A percentile compares a stretch with the other conserved stretches of the same genome.
These are phyloP conservation scores for Vollenhovia emeryi DNA, from an alignment of 1,140 invertebrate species.

Conservation along the genomic window DNA sequence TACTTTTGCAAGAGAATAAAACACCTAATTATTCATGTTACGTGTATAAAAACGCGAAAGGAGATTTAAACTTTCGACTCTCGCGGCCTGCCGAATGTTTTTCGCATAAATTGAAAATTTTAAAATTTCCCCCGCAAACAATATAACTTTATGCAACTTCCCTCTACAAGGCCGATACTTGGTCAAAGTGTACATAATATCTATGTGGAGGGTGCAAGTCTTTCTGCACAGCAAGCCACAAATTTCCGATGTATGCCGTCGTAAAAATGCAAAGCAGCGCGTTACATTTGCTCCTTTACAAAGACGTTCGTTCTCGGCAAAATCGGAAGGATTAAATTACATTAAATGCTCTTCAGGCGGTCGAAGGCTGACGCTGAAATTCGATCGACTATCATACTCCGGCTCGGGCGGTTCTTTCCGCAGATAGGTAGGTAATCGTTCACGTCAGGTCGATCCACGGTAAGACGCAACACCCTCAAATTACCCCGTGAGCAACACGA, in stretches of 20 bases:
- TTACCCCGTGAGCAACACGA: constrained; percentile 43
- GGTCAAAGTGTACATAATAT: constrained; percentile 4
- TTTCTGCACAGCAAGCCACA: neutral
- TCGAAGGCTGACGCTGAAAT: constrained; percentile 20
- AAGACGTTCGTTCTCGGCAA: constrained; percentile 5
- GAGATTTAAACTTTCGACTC: neutral
- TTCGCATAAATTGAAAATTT: neutral
- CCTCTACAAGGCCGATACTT: neutral
- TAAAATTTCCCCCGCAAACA: constrained; percentile 16
- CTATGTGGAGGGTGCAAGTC: neutral
- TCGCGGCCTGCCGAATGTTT: neutral
- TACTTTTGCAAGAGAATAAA: neutral
- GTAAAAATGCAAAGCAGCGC: constrained; percentile 31
- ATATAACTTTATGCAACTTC: neutral
- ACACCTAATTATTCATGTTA: neutral
- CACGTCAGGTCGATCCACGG: constrained; percentile 35
- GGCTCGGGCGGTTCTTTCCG: neutral
- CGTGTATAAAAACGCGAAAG: neutral
- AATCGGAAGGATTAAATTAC: constrained; percentile 41
- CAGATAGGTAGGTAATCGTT: constrained; percentile 39
- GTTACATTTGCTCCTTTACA: constrained; percentile 1
- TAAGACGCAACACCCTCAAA: constrained; percentile 50
- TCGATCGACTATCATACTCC: constrained; percentile 29
- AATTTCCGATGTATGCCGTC: neutral
- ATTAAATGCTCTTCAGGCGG: neutral